phyloP scores from a whole-genome alignment of 23 tunicate genomes.

The Phallusia fumigata region DNA sequence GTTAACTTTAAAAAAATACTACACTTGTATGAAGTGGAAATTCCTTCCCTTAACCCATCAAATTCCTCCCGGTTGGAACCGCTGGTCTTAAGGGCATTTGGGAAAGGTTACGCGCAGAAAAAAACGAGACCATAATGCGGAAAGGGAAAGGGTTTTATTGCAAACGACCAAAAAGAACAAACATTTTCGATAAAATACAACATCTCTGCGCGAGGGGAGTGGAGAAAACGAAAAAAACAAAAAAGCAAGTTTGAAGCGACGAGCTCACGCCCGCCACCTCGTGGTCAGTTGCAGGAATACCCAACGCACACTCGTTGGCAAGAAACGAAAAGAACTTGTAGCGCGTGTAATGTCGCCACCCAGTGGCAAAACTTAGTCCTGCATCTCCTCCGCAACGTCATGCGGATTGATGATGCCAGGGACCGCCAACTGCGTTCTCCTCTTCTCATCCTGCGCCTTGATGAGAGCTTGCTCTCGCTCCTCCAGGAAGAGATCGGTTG shows the following conservation, averaged over 20 bases:
- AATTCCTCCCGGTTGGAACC: too few species aligned
- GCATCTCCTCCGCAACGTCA: constrained; percentile 93
- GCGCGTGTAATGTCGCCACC: neutral
- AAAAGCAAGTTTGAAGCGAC: neutral
- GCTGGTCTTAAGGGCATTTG: too few species aligned
- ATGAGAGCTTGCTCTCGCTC: constrained; percentile 78
- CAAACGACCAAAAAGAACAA: constrained; percentile 2
- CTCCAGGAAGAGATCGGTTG: constrained; percentile 90
- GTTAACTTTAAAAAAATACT: too few species aligned
- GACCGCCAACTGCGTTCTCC: constrained; percentile 70
- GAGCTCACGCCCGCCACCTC: neutral
- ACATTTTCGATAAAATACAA: neutral
- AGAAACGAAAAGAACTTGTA: neutral
- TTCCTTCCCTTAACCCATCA: too few species aligned
- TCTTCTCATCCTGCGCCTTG: constrained; percentile 93
- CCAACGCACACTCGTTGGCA: constrained; percentile 1
- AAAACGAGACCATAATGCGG: too few species aligned
- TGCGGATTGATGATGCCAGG: constrained; percentile 99
- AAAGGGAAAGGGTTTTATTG: constrained; percentile 5
- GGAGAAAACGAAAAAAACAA: neutral
- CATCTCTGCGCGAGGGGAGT: neutral
- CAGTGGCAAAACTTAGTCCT: constrained; percentile 40
- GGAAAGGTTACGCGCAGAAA: too few species aligned
- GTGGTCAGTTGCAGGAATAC: neutral
- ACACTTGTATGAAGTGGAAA: too few species aligned